Evolutionary conservation across 2,888 invertebrate genomes (phyloP).

Genomic region (Penaeus monodon): DNA sequence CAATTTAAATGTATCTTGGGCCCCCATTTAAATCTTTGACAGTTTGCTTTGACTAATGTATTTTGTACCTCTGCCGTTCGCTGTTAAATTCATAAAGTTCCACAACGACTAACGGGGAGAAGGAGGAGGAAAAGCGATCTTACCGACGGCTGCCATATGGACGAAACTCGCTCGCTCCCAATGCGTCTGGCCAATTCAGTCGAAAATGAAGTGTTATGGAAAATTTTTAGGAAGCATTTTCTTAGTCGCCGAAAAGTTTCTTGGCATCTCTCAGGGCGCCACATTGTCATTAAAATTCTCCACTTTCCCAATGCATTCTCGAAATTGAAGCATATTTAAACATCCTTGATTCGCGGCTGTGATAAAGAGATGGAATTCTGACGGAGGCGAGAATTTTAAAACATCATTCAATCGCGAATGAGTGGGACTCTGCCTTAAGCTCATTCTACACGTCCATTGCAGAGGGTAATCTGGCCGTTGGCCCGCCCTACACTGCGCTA

Average conservation of each 20-base stretch:
- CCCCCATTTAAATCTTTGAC: conserved; percentile 62
- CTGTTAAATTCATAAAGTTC: conserved; percentile 56
- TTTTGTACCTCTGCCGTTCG: conserved; percentile 58
- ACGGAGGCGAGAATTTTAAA: conserved; percentile 38
- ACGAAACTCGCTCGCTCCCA: conserved; percentile 26
- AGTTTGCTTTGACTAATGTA: conserved; percentile 62
- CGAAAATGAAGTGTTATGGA: conserved; percentile 59
- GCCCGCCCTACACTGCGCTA: no score
- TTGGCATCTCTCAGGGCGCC: conserved; percentile 60
- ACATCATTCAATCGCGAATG: conserved; percentile 42
- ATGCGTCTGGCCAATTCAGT: conserved; percentile 43
- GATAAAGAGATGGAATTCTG: conserved; percentile 54
- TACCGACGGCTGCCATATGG: neutral
- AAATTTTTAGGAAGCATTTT: conserved; percentile 50
- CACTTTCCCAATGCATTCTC: conserved; percentile 61
- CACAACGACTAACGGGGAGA: conserved; percentile 46
- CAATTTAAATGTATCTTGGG: conserved; percentile 61
- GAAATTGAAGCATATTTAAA: conserved; percentile 61
- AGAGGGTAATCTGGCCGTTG: no score
- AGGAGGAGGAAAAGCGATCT: conserved; percentile 16
- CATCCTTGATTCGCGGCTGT: conserved; percentile 53
- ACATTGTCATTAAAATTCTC: conserved; percentile 62
- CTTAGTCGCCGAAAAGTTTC: conserved; percentile 60
- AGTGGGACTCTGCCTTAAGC: conserved; percentile 7
- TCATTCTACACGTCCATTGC: no score